Conservation (phyloP, 2,888 invertebrate genomes). For the Epicampocera succincta region DNA sequence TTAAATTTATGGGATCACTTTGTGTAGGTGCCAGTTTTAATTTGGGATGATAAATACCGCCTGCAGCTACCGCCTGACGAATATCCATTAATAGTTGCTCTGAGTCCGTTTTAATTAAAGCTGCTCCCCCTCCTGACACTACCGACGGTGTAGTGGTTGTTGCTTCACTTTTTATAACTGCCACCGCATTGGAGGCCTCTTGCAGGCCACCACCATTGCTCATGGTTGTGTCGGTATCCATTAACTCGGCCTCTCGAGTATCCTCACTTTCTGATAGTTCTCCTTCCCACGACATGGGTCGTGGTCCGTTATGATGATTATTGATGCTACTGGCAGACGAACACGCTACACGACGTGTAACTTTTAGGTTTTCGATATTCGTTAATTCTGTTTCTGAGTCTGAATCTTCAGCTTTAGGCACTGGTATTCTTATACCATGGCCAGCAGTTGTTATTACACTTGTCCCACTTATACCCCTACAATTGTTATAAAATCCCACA, state of each 20-base stretch:
- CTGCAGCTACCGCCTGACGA: slow-evolving; percentile 61
- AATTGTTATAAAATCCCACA: slow-evolving; percentile 74
- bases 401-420: slow-evolving; percentile 77
- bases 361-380: slow-evolving; percentile 81
- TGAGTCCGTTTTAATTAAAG: slow-evolving; percentile 74
- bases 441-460: slow-evolving; percentile 73
- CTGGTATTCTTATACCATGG: slow-evolving; percentile 75
- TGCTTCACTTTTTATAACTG: slow-evolving; percentile 76
- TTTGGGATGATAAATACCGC: slow-evolving; percentile 71
- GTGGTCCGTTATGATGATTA: slow-evolving; percentile 82
- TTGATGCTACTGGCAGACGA: slow-evolving; percentile 33
- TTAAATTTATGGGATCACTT: slow-evolving; percentile 81
- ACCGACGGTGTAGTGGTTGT: slow-evolving; percentile 70
- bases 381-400: slow-evolving; percentile 81
- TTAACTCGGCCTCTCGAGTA: slow-evolving; percentile 81
- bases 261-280: slow-evolving; percentile 93
- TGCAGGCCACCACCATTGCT: slow-evolving; percentile 71
- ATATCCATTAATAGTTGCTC: slow-evolving; percentile 77
- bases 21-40: slow-evolving; percentile 78
- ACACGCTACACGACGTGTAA: slow-evolving; percentile 82
- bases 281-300: slow-evolving; percentile 98
- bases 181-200: slow-evolving; percentile 68
- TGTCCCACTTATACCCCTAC: slow-evolving; percentile 70
- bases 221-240: slow-evolving; percentile 80
- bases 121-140: slow-evolving; percentile 52